Percentiles rank a stretch among this genome's conserved stretches.
Conservation (phyloP, 2,113 vertebrate genomes). For the Nyctereutes procyonoides region DNA sequence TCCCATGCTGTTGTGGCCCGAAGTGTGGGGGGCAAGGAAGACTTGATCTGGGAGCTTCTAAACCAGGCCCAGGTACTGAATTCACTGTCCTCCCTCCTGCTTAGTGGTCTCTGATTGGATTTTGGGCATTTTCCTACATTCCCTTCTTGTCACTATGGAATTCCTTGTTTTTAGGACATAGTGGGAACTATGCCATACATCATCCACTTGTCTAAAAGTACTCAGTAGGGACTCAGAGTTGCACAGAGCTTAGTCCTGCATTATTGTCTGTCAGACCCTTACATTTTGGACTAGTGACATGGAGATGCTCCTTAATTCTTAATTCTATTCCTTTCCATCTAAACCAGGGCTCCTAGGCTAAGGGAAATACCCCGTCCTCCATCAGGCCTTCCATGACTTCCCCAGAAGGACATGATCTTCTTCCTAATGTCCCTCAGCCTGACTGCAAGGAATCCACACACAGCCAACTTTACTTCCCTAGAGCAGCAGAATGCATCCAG, state of each 20-base stretch:
- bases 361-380: neutral
- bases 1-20: slow-evolving; percentile 92
- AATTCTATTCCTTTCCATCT: neutral
- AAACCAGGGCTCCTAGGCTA: neutral
- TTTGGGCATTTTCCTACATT: neutral
- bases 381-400: neutral
- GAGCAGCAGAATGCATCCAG: neutral
- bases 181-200: neutral
- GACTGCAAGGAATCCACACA: neutral
- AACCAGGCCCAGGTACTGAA: slow-evolving; percentile 84
- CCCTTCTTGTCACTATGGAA: neutral
- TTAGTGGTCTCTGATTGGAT: neutral
- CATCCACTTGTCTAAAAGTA: neutral
- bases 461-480: neutral
- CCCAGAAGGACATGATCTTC: neutral
- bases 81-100: neutral
- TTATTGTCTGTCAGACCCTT: neutral
- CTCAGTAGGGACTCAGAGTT: neutral
- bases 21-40: slow-evolving; percentile 79
- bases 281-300: neutral
- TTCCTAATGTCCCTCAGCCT: neutral
- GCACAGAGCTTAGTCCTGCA: neutral
- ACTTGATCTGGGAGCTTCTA: slow-evolving; percentile 89
- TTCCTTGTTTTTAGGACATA: neutral
- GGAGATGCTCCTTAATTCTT: neutral